These are phyloP conservation scores for Plebejus anna DNA, from an alignment of 2,888 invertebrate genomes.

Conservation along the genomic window DNA sequence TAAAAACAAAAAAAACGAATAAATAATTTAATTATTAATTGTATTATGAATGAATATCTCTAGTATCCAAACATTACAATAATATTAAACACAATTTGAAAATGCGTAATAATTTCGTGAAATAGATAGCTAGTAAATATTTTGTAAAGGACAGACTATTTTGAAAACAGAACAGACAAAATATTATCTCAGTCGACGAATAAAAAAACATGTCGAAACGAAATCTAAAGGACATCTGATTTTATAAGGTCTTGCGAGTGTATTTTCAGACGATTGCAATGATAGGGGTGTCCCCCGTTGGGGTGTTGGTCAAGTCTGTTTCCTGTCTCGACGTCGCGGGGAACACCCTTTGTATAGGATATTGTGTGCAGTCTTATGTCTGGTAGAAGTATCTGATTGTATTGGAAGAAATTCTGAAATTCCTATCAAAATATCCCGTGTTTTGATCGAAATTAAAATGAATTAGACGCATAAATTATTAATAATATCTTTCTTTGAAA, in stretches of 20 bases:
- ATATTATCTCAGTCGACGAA: background rate
- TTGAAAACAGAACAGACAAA: background rate
- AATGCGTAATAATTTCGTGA: too few relatives aligned
- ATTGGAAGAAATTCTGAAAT: background rate
- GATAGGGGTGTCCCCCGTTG: background rate
- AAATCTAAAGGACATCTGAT: slow-evolving; percentile 10
- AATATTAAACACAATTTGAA: too few relatives aligned
- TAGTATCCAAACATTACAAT: too few relatives aligned
- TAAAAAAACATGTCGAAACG: background rate
- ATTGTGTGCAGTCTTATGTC: background rate
- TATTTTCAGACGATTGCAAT: slow-evolving; percentile 9
- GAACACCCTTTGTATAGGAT: slow-evolving; percentile 4
- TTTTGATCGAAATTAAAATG: too few relatives aligned
- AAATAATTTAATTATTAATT: too few relatives aligned
- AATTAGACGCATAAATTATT: too few relatives aligned
- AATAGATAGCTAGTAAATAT: too few relatives aligned
- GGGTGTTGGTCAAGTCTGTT: slow-evolving; percentile 7
- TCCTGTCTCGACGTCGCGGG: slow-evolving; percentile 10
- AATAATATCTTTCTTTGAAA: too few relatives aligned
- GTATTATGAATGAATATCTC: too few relatives aligned
- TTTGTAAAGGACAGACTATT: too few relatives aligned
- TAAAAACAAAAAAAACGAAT: too few relatives aligned
- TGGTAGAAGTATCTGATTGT: background rate
- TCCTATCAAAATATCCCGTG: background rate
- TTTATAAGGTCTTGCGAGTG: slow-evolving; percentile 2